Evolutionary conservation across 2,797 vertebrate species (phyloP).

Genomic region (Clarias pachynema): DNA sequence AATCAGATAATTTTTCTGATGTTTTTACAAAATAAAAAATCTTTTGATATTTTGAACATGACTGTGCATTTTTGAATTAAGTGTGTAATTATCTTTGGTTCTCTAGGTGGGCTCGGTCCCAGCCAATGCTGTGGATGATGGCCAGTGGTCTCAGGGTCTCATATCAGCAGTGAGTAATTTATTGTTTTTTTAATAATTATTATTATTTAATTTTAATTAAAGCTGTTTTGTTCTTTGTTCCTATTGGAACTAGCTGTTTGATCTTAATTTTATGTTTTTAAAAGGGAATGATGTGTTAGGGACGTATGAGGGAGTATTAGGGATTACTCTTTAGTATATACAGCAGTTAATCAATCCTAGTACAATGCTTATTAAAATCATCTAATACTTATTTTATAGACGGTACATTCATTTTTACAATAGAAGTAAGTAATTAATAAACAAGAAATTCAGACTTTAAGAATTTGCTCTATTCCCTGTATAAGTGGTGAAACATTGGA

Average conservation of each 20-base stretch:
- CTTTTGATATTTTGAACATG: too few species aligned
- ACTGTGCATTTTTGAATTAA: neutral
- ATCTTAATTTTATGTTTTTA: neutral
- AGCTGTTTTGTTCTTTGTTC: neutral
- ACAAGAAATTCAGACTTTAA: neutral
- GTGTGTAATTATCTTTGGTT: conserved; percentile 6
- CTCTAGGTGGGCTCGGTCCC: conserved; percentile 90
- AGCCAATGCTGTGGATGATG: conserved; percentile 95
- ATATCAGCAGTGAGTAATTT: conserved; percentile 90
- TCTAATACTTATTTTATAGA: neutral
- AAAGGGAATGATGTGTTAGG: neutral
- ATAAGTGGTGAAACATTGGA: neutral
- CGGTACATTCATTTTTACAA: neutral
- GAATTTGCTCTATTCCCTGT: neutral
- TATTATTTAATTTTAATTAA: neutral
- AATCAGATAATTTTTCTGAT: too few species aligned
- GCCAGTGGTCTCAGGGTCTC: conserved; percentile 98
- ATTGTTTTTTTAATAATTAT: neutral
- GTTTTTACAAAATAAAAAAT: too few species aligned
- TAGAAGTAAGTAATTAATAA: neutral
- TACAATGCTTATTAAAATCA: neutral
- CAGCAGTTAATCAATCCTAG: too few species aligned
- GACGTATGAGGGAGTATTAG: too few species aligned
- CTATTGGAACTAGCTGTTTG: neutral
- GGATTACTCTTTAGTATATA: too few species aligned